Base-by-base conservation (phyloP, 2,888 invertebrate species). In the Criorhina ranunculi region DNA sequence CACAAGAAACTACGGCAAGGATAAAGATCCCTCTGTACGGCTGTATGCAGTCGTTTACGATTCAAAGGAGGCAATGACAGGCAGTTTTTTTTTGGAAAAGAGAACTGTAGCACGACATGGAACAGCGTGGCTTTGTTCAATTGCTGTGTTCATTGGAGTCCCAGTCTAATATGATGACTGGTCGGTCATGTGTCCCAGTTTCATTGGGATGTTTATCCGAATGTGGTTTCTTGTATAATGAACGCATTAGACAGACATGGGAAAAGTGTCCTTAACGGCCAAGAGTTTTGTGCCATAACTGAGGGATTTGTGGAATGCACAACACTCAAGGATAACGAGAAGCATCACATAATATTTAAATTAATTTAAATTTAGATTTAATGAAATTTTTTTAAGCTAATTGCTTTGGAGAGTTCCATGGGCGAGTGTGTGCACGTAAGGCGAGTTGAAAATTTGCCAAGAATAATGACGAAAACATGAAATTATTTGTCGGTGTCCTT, bases 31-130 rank as follows among this genome's bases (percentile, higher is more conserved):
- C 24, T 11, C 35, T 19, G 5, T 31, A 46, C 7, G 4, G 15
- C 5, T 44, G 64, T 35, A 19, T 73, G 46, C 55, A 46, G 53
- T 49, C 35, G 37, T 64, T 64, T 55, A 29, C 44, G 12, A 55
- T 75, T 75, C 55, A 44, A 37, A 64, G 44, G 55, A 75, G 15
- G 44, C 73, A 73, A 62, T 62, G 73, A 73, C 62, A 73, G 53
- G 62, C 75, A 37, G 55, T 55, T 57, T 66, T 57, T 66, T 51
- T n/a, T 3, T 6, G 11, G 19, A 11, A 35, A 24, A 19, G 17
- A 12, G 53, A 73, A 42, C 15, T 46, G 35, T 57, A 33, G 33
- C 37, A 37, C 31, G 31, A 29, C 46, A 70, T 37, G 19, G 19
- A 17, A n/a, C n/a, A 24, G 9, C 33, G 46, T 9, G n/a, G 12